A percentile compares a stretch with the other conserved stretches of the same genome.
phyloP scores from a whole-genome alignment of 2,113 vertebrate species.

The Pollimyrus isidori region DNA sequence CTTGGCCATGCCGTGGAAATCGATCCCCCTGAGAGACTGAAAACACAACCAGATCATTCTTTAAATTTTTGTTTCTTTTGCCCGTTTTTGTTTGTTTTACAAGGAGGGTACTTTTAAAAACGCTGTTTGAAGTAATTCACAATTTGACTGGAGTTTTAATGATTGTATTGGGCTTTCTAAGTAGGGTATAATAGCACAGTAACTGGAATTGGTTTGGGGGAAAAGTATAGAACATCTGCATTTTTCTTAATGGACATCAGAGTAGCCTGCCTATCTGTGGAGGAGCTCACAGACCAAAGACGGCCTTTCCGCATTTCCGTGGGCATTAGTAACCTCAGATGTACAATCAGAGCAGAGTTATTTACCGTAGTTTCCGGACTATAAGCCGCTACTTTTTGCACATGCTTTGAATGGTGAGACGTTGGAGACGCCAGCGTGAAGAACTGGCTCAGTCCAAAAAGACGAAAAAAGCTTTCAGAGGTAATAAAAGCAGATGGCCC shows the following conservation, averaged over 20 bases:
- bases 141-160: constrained; percentile 21
- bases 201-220: background rate
- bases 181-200: constrained; percentile 20
- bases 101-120: constrained; percentile 18
- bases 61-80: background rate
- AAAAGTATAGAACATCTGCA: background rate
- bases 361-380: background rate
- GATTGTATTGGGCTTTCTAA: constrained; percentile 31
- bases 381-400: too few species aligned
- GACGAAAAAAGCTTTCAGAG: too few species aligned
- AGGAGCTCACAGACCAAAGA: constrained; percentile 21
- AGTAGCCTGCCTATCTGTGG: background rate
- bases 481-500: too few species aligned
- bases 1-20: background rate
- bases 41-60: background rate
- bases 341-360: background rate
- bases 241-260: background rate
- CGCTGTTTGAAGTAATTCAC: constrained; percentile 29
- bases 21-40: background rate
- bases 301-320: background rate
- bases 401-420: too few species aligned
- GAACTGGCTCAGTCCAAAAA: too few species aligned
- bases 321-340: background rate
- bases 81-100: background rate
- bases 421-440: too few species aligned